Base-by-base conservation (phyloP, 2,888 invertebrate genomes). In the Dynastes tityus region DNA sequence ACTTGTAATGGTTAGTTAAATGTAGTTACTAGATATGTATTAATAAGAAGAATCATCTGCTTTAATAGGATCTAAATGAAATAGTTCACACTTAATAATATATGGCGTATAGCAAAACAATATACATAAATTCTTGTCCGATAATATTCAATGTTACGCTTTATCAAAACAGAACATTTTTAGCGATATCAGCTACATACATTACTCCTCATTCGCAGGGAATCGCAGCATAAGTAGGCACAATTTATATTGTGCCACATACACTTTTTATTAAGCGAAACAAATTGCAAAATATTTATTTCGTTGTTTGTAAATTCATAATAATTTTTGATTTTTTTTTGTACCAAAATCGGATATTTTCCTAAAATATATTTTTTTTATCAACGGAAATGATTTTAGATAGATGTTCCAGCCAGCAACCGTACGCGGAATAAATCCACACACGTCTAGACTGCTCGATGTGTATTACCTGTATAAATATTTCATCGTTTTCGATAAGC, bases 91-190 rank as follows among this genome's bases (percentile, higher is more conserved):
- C 16, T 16, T 16, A 16, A 16, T 16, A 16, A 16, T 67, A 11
- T 22, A 8, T 11, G 40, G n/a, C 13, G 2, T n/a, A 13, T 40
- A 22, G 9, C 53, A 32, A 51, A 32, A 37, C 13, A 71, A 71
- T 16, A 9, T 16, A 53, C 51, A 55, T 51, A 71, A 32, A 55
- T 37, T 51, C 71, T 29, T 2, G 9, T 13, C 58, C 13, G 71
- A 53, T 67, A 67, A 67, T 16, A 22, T 29, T n/a, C 40, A 45
- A 67, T 29, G 29, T 67, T 67, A 40, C 8, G 45, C 40, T 45
- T 67, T 67, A 67, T 67, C 67, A 45, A 67, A 67, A 27, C 45
- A 45, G 37, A 67, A 67, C 45, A 67, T 64, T 67, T 67, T 49
- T 67, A 67, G 45, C 40, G 67, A 45, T 67, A 67, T 67, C 67